Evolutionary conservation across 2,888 invertebrate genomes (phyloP).

Genomic region (Schrankia costaestrigalis): DNA sequence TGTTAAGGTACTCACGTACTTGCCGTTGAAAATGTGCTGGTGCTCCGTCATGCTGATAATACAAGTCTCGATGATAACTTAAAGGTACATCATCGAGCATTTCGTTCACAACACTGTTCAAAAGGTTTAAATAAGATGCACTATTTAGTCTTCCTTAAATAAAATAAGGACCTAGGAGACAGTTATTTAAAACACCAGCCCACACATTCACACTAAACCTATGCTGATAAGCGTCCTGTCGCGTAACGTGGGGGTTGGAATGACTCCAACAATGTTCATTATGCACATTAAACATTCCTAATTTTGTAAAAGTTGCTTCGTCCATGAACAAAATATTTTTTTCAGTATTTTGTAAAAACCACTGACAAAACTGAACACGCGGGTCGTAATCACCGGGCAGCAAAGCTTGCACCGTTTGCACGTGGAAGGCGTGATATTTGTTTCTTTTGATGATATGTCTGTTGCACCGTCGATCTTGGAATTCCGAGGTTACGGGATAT

Average conservation of each 20-base stretch:
- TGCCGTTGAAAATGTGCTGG: too few relatives aligned
- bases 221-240: slow-evolving; percentile 12
- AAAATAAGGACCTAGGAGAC: too few relatives aligned
- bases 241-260: slow-evolving; percentile 10
- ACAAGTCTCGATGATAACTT: too few relatives aligned
- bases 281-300: slow-evolving; percentile 13
- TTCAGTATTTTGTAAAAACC: not conserved
- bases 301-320: not conserved
- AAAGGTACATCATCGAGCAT: too few relatives aligned
- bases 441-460: not conserved
- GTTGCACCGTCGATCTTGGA: not conserved
- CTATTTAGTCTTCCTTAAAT: slow-evolving; percentile 4
- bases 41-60: too few relatives aligned
- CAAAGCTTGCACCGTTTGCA: not conserved
- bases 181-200: too few relatives aligned
- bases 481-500: too few relatives aligned
- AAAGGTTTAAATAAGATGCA: slow-evolving; percentile 2
- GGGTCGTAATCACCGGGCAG: not conserved
- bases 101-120: not conserved
- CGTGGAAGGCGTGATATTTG: not conserved
- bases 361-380: not conserved
- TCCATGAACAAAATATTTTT: not conserved
- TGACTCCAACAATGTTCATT: slow-evolving; percentile 11
- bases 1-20: too few relatives aligned
- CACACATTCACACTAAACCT: slow-evolving; percentile 13